Evolutionary conservation across 2,113 vertebrate genomes (phyloP), one percentile per base, ranked within the genome.

Genomic region (Drymodes brunneopygia): DNA sequence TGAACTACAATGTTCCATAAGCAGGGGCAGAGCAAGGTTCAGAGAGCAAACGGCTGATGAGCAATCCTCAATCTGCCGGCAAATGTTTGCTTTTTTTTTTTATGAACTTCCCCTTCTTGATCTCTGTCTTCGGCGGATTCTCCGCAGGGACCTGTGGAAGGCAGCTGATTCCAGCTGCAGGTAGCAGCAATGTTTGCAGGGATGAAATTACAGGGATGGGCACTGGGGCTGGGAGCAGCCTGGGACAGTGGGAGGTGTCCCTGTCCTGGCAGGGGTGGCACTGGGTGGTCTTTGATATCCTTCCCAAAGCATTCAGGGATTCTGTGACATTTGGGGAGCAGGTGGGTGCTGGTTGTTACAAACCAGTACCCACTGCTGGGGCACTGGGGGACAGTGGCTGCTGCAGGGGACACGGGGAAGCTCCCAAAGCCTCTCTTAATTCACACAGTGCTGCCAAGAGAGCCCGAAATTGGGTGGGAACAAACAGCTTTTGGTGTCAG

Each of bases 31-130:
- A 82, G 53, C 54, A 72, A 88, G 79, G 92, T 91, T 93, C 91
- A 94, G 74, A 31, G 90, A 90, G 75, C 69, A 95, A 97, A 75
- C 17, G 66, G 57, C 85, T 91, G 88, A 80, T 80, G 86, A 96
- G 38, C 3, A 5, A 60, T 67, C 74, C 92, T 83, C 89, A 92
- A 33, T 69, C 71, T 86, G 56, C 69, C 85, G 42, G 47, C n/a
- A 90, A 86, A 87, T 87, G 65, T 94, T 92, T 86, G 70, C 45
- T 45, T 86, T 61, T 77, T 78, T 90, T 13, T 20, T 42, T 13
- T 20, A 85, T 69, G n/a, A 66, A 58, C 54, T 77, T 71, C 83
- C 40, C 51, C 29, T 86, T 70, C 92, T 85, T 95, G 90, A 86
- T 93, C 87, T 91, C 69, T 81, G 74, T 12, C 84, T 90, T 61